Evolutionary conservation across 2,888 invertebrate species (phyloP).

Genomic region (Chydorus sphaericus): DNA sequence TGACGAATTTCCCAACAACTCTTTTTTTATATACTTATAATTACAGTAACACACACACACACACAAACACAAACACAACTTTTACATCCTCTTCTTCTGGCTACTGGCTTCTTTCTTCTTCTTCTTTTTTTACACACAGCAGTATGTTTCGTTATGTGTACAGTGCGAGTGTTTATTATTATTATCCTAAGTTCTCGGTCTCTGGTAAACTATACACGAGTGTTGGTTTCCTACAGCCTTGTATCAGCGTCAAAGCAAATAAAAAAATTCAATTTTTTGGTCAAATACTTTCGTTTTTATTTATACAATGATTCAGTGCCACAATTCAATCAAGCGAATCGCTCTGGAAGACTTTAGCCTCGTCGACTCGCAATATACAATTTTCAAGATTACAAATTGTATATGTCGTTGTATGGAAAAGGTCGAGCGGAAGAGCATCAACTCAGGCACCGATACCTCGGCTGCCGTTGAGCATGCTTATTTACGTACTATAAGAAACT

Average conservation of each 20-base stretch:
- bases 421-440: too few species aligned
- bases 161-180: background rate
- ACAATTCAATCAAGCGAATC: too few species aligned
- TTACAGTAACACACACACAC: background rate
- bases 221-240: conserved; percentile 6
- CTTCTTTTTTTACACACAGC: background rate
- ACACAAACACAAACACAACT: background rate
- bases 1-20: background rate
- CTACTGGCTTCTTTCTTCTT: too few species aligned
- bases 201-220: background rate
- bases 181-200: conserved; percentile 2
- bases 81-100: background rate
- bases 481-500: too few species aligned
- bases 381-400: too few species aligned
- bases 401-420: too few species aligned
- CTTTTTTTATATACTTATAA: background rate
- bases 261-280: conserved; percentile 3
- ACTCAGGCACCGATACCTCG: too few species aligned
- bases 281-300: background rate
- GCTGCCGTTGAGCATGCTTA: too few species aligned
- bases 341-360: too few species aligned
- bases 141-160: background rate
- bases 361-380: too few species aligned
- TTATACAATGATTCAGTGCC: too few species aligned
- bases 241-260: conserved; percentile 5